These are phyloP conservation scores for Thymallus thymallus DNA, from an alignment of 2,113 vertebrate species.

Conservation along the genomic window DNA sequence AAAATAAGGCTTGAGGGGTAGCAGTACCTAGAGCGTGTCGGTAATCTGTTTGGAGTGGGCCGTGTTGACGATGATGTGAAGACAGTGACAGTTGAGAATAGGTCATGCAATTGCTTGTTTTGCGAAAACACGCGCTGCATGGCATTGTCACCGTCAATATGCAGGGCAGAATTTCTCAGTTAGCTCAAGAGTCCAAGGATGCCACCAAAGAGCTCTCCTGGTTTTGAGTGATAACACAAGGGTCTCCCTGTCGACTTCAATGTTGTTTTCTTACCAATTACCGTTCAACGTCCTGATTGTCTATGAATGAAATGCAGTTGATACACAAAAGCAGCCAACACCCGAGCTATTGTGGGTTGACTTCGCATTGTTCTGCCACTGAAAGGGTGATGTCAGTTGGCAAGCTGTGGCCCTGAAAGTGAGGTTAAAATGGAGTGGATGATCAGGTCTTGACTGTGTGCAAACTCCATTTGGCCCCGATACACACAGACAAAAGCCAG, in stretches of 20 bases:
- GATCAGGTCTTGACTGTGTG: constrained; percentile 45
- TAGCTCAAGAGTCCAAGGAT: constrained; percentile 27
- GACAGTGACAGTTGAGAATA: constrained; percentile 20
- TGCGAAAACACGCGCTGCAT: constrained; percentile 7
- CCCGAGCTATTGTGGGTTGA: constrained; percentile 30
- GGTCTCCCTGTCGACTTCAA: constrained; percentile 6
- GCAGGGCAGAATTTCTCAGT: background rate
- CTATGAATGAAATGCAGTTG: constrained; percentile 38
- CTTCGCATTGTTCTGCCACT: constrained; percentile 47
- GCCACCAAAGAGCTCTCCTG: constrained; percentile 34
- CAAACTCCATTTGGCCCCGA: constrained; percentile 56
- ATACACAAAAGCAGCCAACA: constrained; percentile 25
- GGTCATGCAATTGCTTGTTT: constrained; percentile 1
- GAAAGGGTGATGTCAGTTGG: constrained; percentile 43
- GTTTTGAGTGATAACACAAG: constrained; percentile 43
- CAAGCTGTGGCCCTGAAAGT: constrained; percentile 49
- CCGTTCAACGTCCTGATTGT: constrained; percentile 40
- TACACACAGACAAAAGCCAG: constrained; percentile 29
- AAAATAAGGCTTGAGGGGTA: background rate
- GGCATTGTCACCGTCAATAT: constrained; percentile 11
- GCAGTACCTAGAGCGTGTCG: background rate
- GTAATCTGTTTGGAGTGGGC: background rate
- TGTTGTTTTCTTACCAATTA: constrained; percentile 50
- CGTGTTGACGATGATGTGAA: constrained; percentile 29
- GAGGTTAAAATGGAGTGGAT: constrained; percentile 38